These are phyloP conservation scores for Neolamprologus tretocephalus DNA, from an alignment of 2,113 vertebrate species.

Conservation along the genomic window DNA sequence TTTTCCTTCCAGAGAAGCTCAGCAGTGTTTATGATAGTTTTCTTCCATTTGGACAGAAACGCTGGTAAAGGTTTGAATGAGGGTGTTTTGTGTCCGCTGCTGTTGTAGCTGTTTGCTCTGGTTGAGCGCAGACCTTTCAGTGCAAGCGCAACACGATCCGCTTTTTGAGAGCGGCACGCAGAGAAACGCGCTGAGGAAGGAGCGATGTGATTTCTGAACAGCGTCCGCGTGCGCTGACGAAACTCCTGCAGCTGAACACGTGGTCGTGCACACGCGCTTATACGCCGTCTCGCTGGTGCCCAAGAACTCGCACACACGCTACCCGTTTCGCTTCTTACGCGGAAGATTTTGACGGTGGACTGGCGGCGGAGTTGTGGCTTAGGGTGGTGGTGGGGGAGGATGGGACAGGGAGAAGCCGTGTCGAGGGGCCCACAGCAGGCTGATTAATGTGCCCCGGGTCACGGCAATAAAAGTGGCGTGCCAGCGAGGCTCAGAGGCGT, in stretches of 20 bases:
- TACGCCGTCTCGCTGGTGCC: background rate
- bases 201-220: slow-evolving; percentile 17
- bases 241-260: background rate
- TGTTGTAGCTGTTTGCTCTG: background rate
- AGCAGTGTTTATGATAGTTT: background rate
- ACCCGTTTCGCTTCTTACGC: slow-evolving; percentile 13
- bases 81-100: background rate
- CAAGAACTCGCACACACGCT: background rate
- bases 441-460: slow-evolving; percentile 70
- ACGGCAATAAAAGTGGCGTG: slow-evolving; percentile 67
- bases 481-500: slow-evolving; percentile 54
- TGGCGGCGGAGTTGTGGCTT: background rate
- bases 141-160: background rate
- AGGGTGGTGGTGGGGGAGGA: background rate
- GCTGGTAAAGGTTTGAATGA: background rate
- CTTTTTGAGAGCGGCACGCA: background rate
- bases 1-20: background rate
- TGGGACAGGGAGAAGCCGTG: slow-evolving; percentile 29
- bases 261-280: background rate
- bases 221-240: background rate
- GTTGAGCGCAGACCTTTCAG: background rate
- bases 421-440: slow-evolving; percentile 51
- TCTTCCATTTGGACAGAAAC: background rate
- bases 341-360: slow-evolving; percentile 40
- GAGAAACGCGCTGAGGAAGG: background rate